These are phyloP conservation scores for Apodemus speciosus DNA, from an alignment of 2,113 vertebrate species.

Conservation along the genomic window DNA sequence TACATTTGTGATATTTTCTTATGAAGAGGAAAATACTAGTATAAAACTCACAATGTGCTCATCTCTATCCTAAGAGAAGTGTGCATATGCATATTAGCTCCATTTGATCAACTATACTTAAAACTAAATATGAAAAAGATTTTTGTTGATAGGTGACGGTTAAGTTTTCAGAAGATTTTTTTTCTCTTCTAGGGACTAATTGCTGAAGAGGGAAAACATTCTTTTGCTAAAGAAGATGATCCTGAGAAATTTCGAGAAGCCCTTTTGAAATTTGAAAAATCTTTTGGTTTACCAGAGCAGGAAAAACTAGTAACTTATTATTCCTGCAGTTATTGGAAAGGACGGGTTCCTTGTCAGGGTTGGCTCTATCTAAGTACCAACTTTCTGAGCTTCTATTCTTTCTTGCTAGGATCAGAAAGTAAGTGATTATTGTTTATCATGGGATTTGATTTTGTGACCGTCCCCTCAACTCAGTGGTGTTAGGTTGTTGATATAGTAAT, in stretches of 20 bases:
- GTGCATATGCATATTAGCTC: neutral
- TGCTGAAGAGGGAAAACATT: slow-evolving; percentile 94
- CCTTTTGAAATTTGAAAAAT: slow-evolving; percentile 94
- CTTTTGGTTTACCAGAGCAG: slow-evolving; percentile 93
- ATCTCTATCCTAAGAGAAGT: slow-evolving; percentile 30
- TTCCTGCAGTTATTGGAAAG: slow-evolving; percentile 98
- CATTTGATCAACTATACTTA: slow-evolving; percentile 39
- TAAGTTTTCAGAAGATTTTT: slow-evolving; percentile 71
- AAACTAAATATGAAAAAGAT: slow-evolving; percentile 18
- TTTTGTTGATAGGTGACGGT: slow-evolving; percentile 54
- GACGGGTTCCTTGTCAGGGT: slow-evolving; percentile 96
- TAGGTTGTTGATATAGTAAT: slow-evolving; percentile 57
- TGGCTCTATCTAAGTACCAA: slow-evolving; percentile 99
- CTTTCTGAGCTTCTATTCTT: slow-evolving; percentile 98
- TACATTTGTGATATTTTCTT: slow-evolving; percentile 49
- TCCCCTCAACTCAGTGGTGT: slow-evolving; percentile 15
- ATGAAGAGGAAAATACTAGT: neutral
- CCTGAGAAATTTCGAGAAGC: slow-evolving; percentile 97
- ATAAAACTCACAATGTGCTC: slow-evolving; percentile 29
- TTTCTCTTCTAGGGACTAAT: slow-evolving; percentile 93
- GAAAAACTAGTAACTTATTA: slow-evolving; percentile 99
- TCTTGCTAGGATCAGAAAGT: slow-evolving; percentile 96
- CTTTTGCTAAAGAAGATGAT: slow-evolving; percentile 93
- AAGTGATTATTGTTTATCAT: slow-evolving; percentile 76
- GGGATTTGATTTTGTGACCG: slow-evolving; percentile 52